Evolutionary conservation across 2,797 vertebrate species (phyloP), one percentile per base, ranked within the genome.

Genomic region (Artibeus jamaicensis): DNA sequence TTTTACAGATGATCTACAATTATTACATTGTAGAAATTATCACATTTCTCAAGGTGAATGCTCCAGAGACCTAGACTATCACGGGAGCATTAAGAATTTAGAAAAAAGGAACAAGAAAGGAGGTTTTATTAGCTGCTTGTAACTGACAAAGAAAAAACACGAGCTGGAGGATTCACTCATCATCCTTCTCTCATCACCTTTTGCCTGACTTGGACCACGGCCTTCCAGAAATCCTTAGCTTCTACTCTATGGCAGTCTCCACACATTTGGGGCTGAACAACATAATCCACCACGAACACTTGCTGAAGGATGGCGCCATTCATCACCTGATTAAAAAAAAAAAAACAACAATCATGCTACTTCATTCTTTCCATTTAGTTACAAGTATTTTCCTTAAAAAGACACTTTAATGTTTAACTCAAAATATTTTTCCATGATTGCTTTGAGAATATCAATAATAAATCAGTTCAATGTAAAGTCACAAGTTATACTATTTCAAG

Each of bases 171-270:
- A 79, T 21, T 92, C 50, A 91, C 32, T 48, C 11, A 37, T 46
- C 59, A 34, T 50, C 67, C 78, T 53, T 73, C 65, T 93, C 39
- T 82, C 50, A 68, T 85, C 98, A 99, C 99, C 99, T 99, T 99
- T 97, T 99, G 99, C 82, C 99, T 98, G 85, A 99, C 99, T 99
- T 99, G 99, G 95, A 99, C 99, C 19, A 99, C 99, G 6, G 99
- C 99, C 92, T 99, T 99, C 99, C 99, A 99, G 98, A 99, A 99
- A 98, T 99, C 99, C 96, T 99, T 99, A 82, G 99, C 99, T 98
- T 99, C 99, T 82, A 99, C 99, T 88, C 99, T 99, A 44, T 99
- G 99, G 97, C 99, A 99, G 97, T 99, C 99, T 77, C 99, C 99
- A 94, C 99, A 99, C 99, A 99, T 99, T 92, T 99, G 99, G 34